Percentiles rank a stretch among this genome's conserved stretches.
Evolutionary conservation across 2,797 vertebrate species (phyloP).

Genomic region (Acanthurus tractus): DNA sequence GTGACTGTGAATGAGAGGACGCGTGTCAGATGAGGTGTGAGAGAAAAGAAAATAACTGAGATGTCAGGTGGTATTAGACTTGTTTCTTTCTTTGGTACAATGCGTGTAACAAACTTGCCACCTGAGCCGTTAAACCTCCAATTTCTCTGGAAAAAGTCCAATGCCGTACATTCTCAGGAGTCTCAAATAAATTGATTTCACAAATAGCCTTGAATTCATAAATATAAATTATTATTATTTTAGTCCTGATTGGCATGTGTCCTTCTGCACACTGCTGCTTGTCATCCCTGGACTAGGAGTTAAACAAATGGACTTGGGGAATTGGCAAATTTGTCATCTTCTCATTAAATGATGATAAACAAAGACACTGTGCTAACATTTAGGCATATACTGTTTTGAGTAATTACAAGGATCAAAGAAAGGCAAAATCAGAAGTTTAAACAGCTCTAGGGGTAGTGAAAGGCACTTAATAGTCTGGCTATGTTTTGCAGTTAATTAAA

Average conservation of each 20-base stretch:
- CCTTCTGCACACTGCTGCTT: conserved; percentile 11
- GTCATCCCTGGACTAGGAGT: not conserved
- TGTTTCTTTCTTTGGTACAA: not conserved
- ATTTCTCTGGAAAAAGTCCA: not conserved
- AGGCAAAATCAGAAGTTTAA: not conserved
- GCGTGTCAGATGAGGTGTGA: conserved; percentile 40
- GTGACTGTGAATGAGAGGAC: conserved; percentile 49
- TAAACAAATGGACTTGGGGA: not conserved
- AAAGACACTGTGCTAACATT: not conserved
- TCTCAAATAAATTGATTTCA: conserved; percentile 21
- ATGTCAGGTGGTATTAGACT: conserved; percentile 37
- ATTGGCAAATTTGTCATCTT: not conserved
- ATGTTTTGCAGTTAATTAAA: conserved; percentile 30
- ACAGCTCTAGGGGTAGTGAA: not conserved
- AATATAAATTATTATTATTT: conserved; percentile 31
- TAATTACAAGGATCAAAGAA: conserved; percentile 2
- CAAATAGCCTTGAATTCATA: conserved; percentile 32
- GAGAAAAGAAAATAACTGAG: conserved; percentile 46
- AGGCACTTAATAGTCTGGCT: not conserved
- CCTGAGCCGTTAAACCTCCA: not conserved
- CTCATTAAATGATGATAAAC: not conserved
- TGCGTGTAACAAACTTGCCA: conserved; percentile 9
- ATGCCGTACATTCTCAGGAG: conserved; percentile 18
- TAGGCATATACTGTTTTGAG: not conserved
- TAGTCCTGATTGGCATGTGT: conserved; percentile 3